Evolutionary conservation across 2,888 invertebrate species (phyloP).

Genomic region (Dioctria linearis): DNA sequence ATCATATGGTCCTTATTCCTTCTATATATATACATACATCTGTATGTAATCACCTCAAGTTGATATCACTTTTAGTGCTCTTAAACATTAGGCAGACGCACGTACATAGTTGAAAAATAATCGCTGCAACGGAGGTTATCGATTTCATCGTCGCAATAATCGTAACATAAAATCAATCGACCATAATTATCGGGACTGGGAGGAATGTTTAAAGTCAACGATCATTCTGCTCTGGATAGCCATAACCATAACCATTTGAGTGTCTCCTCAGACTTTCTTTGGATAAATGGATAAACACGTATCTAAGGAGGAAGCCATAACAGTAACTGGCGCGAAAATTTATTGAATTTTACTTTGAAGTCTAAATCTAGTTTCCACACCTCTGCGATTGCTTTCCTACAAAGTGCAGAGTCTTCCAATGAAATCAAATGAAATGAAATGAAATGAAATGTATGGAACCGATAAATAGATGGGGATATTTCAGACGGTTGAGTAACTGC

Average conservation of each 20-base stretch:
- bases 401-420: background rate
- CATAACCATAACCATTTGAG: constrained; percentile 49
- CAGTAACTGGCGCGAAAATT: constrained; percentile 47
- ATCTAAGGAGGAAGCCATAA: constrained; percentile 50
- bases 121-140: constrained; percentile 20
- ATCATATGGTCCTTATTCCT: too few species aligned
- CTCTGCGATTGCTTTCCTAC: constrained; percentile 29
- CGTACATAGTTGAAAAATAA: constrained; percentile 9
- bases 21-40: too few species aligned
- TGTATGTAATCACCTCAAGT: too few species aligned
- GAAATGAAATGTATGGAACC: background rate
- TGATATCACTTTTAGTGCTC: background rate
- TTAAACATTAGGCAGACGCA: constrained; percentile 7
- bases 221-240: constrained; percentile 44
- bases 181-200: constrained; percentile 44
- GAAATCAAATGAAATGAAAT: too few species aligned
- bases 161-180: constrained; percentile 55
- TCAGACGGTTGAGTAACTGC: background rate
- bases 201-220: constrained; percentile 38
- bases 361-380: constrained; percentile 44
- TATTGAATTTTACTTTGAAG: constrained; percentile 46
- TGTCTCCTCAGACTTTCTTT: constrained; percentile 48
- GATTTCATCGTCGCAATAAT: constrained; percentile 50
- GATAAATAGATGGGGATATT: background rate
- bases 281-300: constrained; percentile 44